Evolutionary conservation across 2,113 vertebrate genomes (phyloP), one percentile per base, ranked within the genome.

Genomic region (Hyaena hyaena): DNA sequence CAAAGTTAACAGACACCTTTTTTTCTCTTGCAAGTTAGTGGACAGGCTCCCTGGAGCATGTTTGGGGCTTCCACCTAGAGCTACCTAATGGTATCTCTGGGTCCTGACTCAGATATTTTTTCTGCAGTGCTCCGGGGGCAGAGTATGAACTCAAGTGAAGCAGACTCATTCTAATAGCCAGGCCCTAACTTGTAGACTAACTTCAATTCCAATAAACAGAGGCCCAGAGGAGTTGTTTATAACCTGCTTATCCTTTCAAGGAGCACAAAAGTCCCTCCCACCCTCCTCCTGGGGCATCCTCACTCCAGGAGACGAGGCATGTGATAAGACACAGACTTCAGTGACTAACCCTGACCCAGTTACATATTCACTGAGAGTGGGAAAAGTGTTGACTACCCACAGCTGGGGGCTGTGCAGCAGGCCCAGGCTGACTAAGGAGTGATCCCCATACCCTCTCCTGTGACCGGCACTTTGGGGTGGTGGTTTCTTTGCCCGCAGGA

Each of bases 181-280:
- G 95, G 85, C 61, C 88, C 53, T 92, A 90, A 88, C 90, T 96
- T 96, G 92, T 88, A 90, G 45, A 66, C 86, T 95, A 84, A 96
- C 63, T 96, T 74, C 63, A 63, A 48, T 76, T 65, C 14, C 92
- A 68, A 61, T 73, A 39, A 83, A 90, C 55, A 90, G 88, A 66
- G 58, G 69, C 92, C 89, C 95, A 92, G 92, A 83, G 76, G n/a
- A 69, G 69, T 58, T 85, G 48, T 53, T 48, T 63, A 92, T 88
- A 35, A 97, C 89, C 39, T 83, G 92, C 55, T 94, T 86, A 80
- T 79, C 90, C 81, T 91, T 97, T 90, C 76, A 90, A 97, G 95
- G 93, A 98, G 96, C 96, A 96, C 97, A 97, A 95, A 80, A 95
- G 86, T 26, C 66, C 92, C 48, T 84, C 66, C 79, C 68, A 26